These are phyloP conservation scores for Drosophila longiperda DNA, from an alignment of 2,888 invertebrate genomes.

Conservation along the genomic window DNA sequence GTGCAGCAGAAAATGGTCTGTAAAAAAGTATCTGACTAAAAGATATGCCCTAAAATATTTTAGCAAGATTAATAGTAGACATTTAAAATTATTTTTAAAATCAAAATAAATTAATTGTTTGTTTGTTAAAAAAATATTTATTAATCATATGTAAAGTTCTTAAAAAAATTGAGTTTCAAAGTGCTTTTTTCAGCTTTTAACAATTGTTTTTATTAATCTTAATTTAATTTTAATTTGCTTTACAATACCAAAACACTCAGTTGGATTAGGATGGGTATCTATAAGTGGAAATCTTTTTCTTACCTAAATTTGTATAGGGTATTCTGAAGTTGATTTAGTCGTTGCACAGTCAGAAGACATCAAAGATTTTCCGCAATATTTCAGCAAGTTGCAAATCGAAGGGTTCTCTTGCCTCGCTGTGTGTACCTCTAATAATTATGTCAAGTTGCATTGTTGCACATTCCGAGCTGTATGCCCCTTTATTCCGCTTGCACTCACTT, in stretches of 20 bases:
- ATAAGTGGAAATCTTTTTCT: background rate
- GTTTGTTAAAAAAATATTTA: background rate
- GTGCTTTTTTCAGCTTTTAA: no score
- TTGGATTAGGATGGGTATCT: background rate
- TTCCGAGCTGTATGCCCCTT: conserved; percentile 13
- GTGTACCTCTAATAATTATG: conserved; percentile 70
- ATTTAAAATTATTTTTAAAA: background rate
- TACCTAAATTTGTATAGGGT: background rate
- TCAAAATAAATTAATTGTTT: background rate
- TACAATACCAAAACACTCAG: background rate
- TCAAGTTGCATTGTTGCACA: conserved; percentile 63
- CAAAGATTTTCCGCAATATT: conserved; percentile 14
- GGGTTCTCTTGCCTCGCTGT: conserved; percentile 13
- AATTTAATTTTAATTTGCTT: background rate
- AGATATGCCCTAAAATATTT: conserved; percentile 1
- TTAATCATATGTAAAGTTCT: background rate
- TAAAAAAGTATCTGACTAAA: background rate
- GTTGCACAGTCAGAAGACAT: conserved; percentile 1
- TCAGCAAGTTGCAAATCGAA: conserved; percentile 13
- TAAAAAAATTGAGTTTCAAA: no score
- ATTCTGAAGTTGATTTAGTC: conserved; percentile 28
- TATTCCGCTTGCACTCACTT: background rate
- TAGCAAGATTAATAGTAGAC: background rate
- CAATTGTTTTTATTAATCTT: no score
- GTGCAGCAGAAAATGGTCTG: conserved; percentile 12